phyloP scores from a whole-genome alignment of 2,888 invertebrate species.

The Hydrotaea diabolus region DNA sequence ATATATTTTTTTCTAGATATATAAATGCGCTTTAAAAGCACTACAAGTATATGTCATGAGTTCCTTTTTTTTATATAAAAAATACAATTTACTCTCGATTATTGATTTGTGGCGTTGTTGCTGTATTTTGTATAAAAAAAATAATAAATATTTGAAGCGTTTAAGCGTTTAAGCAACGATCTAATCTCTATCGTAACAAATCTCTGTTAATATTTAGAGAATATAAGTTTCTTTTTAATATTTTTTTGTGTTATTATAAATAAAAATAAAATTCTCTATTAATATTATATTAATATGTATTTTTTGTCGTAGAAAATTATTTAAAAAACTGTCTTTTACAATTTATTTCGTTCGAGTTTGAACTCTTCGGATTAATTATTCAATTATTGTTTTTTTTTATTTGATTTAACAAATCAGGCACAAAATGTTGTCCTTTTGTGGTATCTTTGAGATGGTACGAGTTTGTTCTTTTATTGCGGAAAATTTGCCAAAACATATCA shows the following conservation, averaged over 20 bases:
- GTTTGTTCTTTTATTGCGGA: too few relatives aligned
- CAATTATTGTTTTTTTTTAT: not conserved
- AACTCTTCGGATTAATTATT: not conserved
- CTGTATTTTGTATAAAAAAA: not conserved
- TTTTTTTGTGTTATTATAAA: too few relatives aligned
- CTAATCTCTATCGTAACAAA: not conserved
- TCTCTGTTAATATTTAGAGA: not conserved
- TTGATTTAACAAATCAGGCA: conserved; percentile 8
- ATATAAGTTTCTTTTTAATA: too few relatives aligned
- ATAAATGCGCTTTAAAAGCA: conserved; percentile 39
- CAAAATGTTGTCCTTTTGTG: not conserved
- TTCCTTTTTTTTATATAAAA: conserved; percentile 1
- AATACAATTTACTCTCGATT: not conserved
- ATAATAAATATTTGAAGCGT: conserved; percentile 12
- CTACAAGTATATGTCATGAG: not conserved
- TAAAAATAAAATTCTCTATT: too few relatives aligned
- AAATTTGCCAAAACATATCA: too few relatives aligned
- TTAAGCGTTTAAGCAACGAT: too few relatives aligned
- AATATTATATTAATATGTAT: too few relatives aligned
- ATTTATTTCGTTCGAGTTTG: too few relatives aligned
- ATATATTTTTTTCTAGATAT: too few relatives aligned
- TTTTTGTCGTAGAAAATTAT: not conserved
- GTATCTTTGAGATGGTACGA: not conserved
- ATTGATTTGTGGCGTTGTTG: not conserved
- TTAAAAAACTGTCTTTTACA: not conserved